phyloP scores from a whole-genome alignment of 2,797 vertebrate genomes.

The Gymnocypris eckloni region DNA sequence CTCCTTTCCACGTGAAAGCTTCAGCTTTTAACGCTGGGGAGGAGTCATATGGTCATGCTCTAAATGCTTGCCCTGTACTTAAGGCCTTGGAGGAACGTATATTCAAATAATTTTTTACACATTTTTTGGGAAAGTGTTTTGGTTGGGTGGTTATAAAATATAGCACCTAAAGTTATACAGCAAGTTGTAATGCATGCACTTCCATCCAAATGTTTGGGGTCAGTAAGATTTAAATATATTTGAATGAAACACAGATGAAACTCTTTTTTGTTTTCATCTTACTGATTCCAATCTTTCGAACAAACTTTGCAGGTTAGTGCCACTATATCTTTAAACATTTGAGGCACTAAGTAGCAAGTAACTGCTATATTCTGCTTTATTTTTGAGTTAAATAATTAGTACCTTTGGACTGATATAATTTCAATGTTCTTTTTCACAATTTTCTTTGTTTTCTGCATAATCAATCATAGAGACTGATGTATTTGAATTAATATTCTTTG shows the following conservation, averaged over 20 bases:
- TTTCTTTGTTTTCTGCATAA: background rate
- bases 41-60: background rate
- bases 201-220: background rate
- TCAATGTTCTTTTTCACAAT: background rate
- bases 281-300: background rate
- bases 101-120: background rate
- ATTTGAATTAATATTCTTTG: background rate
- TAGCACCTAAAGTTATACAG: background rate
- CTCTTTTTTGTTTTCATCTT: background rate
- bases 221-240: background rate
- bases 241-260: background rate
- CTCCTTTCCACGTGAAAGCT: constrained; percentile 13
- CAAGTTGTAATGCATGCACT: background rate
- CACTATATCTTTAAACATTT: background rate
- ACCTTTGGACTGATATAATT: background rate
- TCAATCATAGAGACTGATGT: background rate
- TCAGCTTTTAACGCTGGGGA: background rate
- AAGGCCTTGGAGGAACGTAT: background rate
- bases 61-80: constrained; percentile 5
- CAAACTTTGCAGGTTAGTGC: background rate
- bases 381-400: background rate
- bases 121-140: background rate
- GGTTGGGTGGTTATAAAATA: background rate
- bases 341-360: background rate
- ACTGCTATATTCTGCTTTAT: background rate